phyloP scores from a whole-genome alignment of 2,888 invertebrate species.

The Dasypolia templi region DNA sequence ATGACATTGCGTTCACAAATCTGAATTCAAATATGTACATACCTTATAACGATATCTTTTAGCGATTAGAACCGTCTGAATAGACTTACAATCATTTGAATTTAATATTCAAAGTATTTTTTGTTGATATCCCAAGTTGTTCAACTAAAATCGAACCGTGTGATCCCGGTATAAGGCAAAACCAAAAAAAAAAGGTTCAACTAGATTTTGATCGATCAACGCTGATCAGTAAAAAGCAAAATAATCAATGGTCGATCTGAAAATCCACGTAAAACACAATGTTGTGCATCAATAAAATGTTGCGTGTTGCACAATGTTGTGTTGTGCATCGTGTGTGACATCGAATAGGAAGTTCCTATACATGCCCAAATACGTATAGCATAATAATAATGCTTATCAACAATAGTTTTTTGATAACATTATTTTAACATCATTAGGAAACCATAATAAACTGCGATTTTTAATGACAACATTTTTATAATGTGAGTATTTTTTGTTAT shows the following conservation, averaged over 20 bases:
- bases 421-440: constrained; percentile 14
- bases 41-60: too few relatives aligned
- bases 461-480: background rate
- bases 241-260: background rate
- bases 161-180: too few relatives aligned
- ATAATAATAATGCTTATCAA: constrained; percentile 4
- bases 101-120: too few relatives aligned
- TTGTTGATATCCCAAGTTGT: too few relatives aligned
- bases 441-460: background rate
- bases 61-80: too few relatives aligned
- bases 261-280: background rate
- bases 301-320: background rate
- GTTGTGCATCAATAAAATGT: too few relatives aligned
- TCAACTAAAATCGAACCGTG: too few relatives aligned
- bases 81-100: too few relatives aligned
- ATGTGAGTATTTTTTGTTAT: background rate
- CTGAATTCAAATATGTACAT: too few relatives aligned
- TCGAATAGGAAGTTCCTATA: background rate
- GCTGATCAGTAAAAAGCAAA: background rate
- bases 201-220: background rate
- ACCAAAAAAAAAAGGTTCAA: background rate
- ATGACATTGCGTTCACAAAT: too few relatives aligned
- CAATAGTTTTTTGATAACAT: constrained; percentile 10
- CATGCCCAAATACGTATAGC: background rate
- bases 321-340: too few relatives aligned